Conservation (phyloP, 2,888 invertebrate genomes). For the Syrista parreyssii region DNA sequence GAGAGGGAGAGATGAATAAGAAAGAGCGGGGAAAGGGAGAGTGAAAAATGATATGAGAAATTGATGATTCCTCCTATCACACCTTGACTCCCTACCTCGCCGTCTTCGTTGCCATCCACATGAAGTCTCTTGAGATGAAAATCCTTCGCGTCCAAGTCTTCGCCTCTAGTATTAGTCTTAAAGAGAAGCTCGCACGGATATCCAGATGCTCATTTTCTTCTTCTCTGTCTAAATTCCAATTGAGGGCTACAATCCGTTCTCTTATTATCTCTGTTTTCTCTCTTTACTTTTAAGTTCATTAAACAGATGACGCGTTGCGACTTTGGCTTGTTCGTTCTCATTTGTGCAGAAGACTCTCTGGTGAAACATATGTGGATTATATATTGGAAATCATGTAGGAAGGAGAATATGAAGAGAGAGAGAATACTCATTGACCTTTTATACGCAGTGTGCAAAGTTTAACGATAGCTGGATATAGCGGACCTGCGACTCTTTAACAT, state of each 20-base stretch:
- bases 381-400: neutral
- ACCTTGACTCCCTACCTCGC: neutral
- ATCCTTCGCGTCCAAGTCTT: neutral
- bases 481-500: constrained; percentile 30
- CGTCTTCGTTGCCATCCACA: neutral
- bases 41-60: neutral
- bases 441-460: constrained; percentile 8
- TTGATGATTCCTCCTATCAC: neutral
- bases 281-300: neutral
- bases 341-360: neutral
- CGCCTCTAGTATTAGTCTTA: neutral
- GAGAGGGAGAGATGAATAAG: neutral
- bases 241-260: neutral
- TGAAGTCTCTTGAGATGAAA: neutral
- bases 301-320: neutral
- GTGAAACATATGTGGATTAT: neutral
- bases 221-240: neutral
- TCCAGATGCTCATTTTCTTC: neutral
- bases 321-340: too few species aligned
- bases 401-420: neutral
- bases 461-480: constrained; percentile 35
- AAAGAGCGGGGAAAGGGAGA: neutral
- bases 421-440: neutral
- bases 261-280: neutral
- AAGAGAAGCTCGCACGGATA: neutral